Conservation (phyloP, 2,113 vertebrate genomes). For the Dissostichus mawsoni region DNA sequence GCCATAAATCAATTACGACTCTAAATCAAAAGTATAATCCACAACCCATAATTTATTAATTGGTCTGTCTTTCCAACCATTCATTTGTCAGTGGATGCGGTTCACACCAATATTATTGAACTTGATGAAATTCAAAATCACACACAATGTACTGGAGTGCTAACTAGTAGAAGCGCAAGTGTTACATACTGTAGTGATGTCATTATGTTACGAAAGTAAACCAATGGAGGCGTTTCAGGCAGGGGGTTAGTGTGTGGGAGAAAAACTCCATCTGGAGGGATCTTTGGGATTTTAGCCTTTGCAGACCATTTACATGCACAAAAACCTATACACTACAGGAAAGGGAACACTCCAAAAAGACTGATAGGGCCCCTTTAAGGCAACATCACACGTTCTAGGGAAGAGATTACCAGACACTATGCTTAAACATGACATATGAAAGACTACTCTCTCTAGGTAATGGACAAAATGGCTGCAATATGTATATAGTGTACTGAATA, state of each 20-base stretch:
- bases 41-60: conserved; percentile 51
- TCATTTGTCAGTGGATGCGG: conserved; percentile 25
- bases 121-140: conserved; percentile 10
- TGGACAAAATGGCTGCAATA: not conserved
- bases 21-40: conserved; percentile 34
- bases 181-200: too few relatives aligned
- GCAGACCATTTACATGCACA: too few relatives aligned
- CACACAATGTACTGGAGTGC: too few relatives aligned
- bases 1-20: conserved; percentile 52
- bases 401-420: not conserved
- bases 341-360: too few relatives aligned
- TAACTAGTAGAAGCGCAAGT: too few relatives aligned
- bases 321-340: too few relatives aligned
- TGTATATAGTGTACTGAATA: conserved; percentile 8
- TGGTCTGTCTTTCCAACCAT: conserved; percentile 30
- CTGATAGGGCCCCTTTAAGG: too few relatives aligned
- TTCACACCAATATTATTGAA: conserved; percentile 28
- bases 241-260: too few relatives aligned
- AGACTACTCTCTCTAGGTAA: not conserved
- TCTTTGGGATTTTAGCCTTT: too few relatives aligned
- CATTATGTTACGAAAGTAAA: too few relatives aligned
- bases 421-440: not conserved
- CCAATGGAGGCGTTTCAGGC: too few relatives aligned
- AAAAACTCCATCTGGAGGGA: too few relatives aligned
- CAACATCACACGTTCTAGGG: not conserved